Evolutionary conservation across 2,888 invertebrate genomes (phyloP).

Genomic region (Petrophora chlorosata): DNA sequence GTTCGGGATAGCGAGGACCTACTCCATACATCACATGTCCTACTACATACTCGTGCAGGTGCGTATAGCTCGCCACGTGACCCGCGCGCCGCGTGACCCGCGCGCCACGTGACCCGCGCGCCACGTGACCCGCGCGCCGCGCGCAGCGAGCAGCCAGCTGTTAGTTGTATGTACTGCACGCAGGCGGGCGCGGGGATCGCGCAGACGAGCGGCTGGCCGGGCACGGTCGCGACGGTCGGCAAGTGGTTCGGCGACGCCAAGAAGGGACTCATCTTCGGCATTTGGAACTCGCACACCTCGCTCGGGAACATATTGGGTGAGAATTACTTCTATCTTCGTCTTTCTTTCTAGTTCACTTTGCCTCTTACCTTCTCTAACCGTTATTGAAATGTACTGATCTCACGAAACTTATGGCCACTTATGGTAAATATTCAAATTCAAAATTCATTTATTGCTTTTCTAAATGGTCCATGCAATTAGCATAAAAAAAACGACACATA

Average conservation of each 20-base stretch:
- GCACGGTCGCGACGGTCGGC: constrained; percentile 96
- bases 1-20: constrained; percentile 93
- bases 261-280: constrained; percentile 95
- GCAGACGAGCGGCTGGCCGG: constrained; percentile 98
- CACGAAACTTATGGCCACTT: too few species aligned
- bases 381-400: too few species aligned
- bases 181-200: constrained; percentile 92
- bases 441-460: too few species aligned
- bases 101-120: background rate
- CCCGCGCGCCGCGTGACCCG: background rate
- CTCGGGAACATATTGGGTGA: constrained; percentile 95
- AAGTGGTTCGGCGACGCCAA: constrained; percentile 98
- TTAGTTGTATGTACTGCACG: constrained; percentile 16
- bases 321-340: too few species aligned
- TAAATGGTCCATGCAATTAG: too few species aligned
- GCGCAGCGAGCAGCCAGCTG: too few species aligned
- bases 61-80: background rate
- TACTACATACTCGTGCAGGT: constrained; percentile 94
- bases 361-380: too few species aligned
- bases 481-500: too few species aligned
- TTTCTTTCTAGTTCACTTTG: too few species aligned
- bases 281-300: constrained; percentile 99
- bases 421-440: too few species aligned
- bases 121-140: background rate
- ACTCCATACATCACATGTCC: constrained; percentile 90